Percentiles rank a stretch among this genome's conserved stretches.
Evolutionary conservation across 2,113 vertebrate genomes (phyloP).

Genomic region (Daphoenositta chrysoptera): DNA sequence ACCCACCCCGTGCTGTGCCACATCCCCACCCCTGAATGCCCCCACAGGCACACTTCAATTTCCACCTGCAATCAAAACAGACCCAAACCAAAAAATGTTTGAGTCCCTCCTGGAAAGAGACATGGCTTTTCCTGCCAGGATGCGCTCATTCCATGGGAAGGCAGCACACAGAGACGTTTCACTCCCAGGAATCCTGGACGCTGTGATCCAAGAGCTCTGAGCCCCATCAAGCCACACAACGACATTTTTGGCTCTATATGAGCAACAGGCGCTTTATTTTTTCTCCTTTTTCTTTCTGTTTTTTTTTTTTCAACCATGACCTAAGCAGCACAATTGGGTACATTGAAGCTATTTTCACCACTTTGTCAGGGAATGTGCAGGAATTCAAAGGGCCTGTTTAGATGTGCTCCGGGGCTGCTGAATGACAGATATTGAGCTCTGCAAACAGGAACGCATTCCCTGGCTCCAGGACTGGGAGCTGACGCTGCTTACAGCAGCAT

Average conservation of each 20-base stretch:
- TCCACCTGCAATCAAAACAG: slow-evolving; percentile 6
- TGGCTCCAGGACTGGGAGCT: background rate
- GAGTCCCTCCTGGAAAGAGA: background rate
- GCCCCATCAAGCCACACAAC: background rate
- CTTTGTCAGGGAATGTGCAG: background rate
- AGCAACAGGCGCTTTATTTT: background rate
- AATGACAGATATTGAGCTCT: slow-evolving; percentile 25
- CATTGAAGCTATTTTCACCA: slow-evolving; percentile 10
- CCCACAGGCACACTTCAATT: background rate
- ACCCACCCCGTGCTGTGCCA: background rate
- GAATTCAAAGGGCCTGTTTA: slow-evolving; percentile 25
- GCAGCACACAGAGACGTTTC: background rate
- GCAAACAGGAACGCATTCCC: background rate
- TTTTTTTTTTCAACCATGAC: background rate
- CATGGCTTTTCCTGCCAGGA: background rate
- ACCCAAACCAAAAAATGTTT: background rate
- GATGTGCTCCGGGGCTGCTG: background rate
- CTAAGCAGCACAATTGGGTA: background rate
- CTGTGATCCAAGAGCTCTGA: background rate
- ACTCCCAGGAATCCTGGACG: background rate
- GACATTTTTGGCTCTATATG: background rate
- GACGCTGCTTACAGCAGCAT: background rate
- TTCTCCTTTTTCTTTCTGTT: no score
- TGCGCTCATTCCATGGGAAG: background rate
- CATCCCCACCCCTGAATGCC: background rate